These are phyloP conservation scores for Tetheella fluctuosa DNA, from an alignment of 2,888 invertebrate genomes.

Conservation along the genomic window DNA sequence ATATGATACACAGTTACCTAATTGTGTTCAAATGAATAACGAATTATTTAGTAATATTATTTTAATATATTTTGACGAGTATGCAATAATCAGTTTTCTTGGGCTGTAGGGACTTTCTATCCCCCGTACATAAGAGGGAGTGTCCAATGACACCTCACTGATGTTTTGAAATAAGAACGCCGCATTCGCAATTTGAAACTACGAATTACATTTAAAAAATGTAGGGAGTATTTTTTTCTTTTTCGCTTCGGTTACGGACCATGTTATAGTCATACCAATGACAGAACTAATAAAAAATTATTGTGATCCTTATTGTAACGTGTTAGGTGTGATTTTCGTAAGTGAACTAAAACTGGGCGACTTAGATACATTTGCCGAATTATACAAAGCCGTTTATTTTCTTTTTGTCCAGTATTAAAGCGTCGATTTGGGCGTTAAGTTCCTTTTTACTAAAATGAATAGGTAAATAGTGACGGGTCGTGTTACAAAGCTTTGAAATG, in stretches of 20 bases:
- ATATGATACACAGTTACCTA: slow-evolving; percentile 24
- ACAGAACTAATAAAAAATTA: slow-evolving; percentile 19
- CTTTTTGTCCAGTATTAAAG: slow-evolving; percentile 78
- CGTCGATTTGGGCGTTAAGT: slow-evolving; percentile 83
- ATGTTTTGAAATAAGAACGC: slow-evolving; percentile 83
- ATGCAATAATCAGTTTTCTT: slow-evolving; percentile 10
- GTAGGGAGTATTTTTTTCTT: slow-evolving; percentile 73
- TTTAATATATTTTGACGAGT: slow-evolving; percentile 20
- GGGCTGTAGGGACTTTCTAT: slow-evolving; percentile 48
- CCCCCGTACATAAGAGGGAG: slow-evolving; percentile 62
- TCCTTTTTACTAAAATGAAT: slow-evolving; percentile 82
- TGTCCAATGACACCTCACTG: slow-evolving; percentile 82
- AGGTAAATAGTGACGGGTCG: slow-evolving; percentile 80
- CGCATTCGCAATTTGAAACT: slow-evolving; percentile 82
- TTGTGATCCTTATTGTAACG: slow-evolving; percentile 35
- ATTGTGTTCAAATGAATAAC: slow-evolving; percentile 18
- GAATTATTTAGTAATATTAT: not conserved
- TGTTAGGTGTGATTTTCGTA: slow-evolving; percentile 16
- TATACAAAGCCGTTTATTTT: slow-evolving; percentile 83
- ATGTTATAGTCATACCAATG: slow-evolving; percentile 23
- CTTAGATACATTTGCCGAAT: slow-evolving; percentile 51
- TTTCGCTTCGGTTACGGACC: slow-evolving; percentile 53
- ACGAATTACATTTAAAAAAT: slow-evolving; percentile 82
- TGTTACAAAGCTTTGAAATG: slow-evolving; percentile 71
- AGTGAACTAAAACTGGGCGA: slow-evolving; percentile 3